Percentiles rank a stretch among this genome's conserved stretches.
Evolutionary conservation across 2,113 vertebrate genomes (phyloP).

Genomic region (Spea multiplicata): DNA sequence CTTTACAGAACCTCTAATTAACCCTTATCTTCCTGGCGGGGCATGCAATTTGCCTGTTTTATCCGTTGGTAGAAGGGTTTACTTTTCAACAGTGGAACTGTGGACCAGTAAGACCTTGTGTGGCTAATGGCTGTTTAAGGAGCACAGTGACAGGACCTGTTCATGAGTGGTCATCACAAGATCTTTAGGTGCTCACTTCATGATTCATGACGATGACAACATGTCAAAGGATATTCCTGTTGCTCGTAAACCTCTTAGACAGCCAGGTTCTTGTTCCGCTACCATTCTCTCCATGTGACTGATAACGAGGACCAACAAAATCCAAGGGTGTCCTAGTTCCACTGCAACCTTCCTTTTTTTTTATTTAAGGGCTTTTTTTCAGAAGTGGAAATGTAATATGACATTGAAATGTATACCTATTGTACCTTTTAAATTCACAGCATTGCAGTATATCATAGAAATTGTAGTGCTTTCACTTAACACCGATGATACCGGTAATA

Average conservation of each 20-base stretch:
- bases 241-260: background rate
- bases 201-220: background rate
- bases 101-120: background rate
- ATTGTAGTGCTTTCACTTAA: too few species aligned
- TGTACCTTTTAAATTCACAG: too few species aligned
- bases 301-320: too few species aligned
- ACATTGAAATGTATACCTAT: too few species aligned
- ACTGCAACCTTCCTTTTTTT: too few species aligned
- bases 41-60: background rate
- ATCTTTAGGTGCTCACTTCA: background rate
- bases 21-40: background rate
- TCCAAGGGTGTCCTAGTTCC: too few species aligned
- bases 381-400: too few species aligned
- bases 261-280: background rate
- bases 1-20: background rate
- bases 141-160: background rate
- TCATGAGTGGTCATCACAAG: background rate
- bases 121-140: background rate
- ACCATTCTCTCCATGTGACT: too few species aligned
- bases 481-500: too few species aligned
- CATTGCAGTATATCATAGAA: too few species aligned
- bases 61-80: background rate
- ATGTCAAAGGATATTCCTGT: background rate
- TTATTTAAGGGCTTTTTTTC: too few species aligned
- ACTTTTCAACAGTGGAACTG: background rate